Evolutionary conservation across 2,797 vertebrate genomes (phyloP).

Genomic region (Halcyon badia): DNA sequence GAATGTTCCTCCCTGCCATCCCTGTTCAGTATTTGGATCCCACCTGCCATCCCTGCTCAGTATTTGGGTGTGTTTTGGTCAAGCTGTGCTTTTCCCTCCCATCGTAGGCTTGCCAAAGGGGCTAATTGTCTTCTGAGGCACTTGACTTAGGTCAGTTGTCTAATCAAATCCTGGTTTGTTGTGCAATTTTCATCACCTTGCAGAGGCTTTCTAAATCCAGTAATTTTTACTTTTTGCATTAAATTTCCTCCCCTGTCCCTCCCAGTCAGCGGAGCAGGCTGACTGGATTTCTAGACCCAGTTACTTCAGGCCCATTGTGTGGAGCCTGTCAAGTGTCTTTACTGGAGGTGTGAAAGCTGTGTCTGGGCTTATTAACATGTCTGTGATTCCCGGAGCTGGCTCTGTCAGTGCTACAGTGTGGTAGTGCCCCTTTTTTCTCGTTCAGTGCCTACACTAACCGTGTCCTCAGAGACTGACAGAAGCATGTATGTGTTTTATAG

Average conservation of each 20-base stretch:
- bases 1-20: background rate
- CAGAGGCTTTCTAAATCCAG: background rate
- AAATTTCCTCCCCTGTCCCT: background rate
- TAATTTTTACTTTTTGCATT: background rate
- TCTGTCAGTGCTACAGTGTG: background rate
- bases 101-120: background rate
- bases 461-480: background rate
- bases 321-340: conserved; percentile 42
- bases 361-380: conserved; percentile 17
- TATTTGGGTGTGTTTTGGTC: background rate
- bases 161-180: background rate
- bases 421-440: background rate
- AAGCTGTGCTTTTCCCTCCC: background rate
- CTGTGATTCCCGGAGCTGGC: background rate
- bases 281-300: conserved; percentile 10
- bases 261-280: background rate
- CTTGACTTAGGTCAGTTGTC: background rate
- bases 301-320: conserved; percentile 1
- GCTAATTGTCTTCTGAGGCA: background rate
- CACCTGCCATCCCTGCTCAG: rapidly evolving
- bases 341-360: conserved; percentile 4
- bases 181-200: background rate
- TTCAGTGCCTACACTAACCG: background rate
- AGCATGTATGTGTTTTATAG: background rate
- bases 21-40: background rate